Base-by-base conservation (phyloP, 2,888 invertebrate genomes). In the Flexamia atlantica region DNA sequence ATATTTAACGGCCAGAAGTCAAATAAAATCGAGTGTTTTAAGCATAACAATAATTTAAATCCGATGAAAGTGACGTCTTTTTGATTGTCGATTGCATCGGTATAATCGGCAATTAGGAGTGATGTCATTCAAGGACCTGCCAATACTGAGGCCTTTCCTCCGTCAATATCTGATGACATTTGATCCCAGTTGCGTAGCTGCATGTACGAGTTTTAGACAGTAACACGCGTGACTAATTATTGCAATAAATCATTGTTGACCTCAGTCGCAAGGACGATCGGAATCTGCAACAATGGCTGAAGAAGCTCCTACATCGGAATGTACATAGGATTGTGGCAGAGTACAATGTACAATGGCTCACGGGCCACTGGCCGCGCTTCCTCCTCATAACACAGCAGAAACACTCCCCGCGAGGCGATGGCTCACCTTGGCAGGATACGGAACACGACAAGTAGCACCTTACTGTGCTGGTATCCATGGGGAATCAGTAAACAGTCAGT, bases 331-430 rank as follows among this genome's bases (percentile, higher is more conserved):
- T n/a, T n/a, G n/a, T n/a, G n/a, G n/a, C n/a, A n/a, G 9, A 40
- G 72, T 72, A 72, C 72, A 72, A 72, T 72, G 72, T 72, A 72
- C 72, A 72, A 72, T 72, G 72, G 40, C 72, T 36, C 72, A 72
- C 20, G 72, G 72, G 40, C 72, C 72, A 72, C 40, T 40, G 72
- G 4, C 40, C 72, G 14, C 72, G 1, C 72, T 40, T 36, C 42
- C 53, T 23, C 53, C 23, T 53, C 53, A 46, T 46, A 46, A 46
- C 46, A 46, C 36, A 36, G 36, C 36, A 36, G 36, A 7, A 36
- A 36, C 36, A 36, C 36, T 36, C 4, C 36, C 9, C 36, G 36
- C n/a, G n/a, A n/a, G n/a, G n/a, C n/a, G n/a, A n/a, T n/a, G n/a
- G n/a, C n/a, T n/a, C n/a, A n/a, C n/a, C n/a, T n/a, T n/a, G n/a